A percentile compares a stretch with the other conserved stretches of the same genome.
Evolutionary conservation across 2,888 invertebrate genomes (phyloP).

Genomic region (Operophtera brumata): DNA sequence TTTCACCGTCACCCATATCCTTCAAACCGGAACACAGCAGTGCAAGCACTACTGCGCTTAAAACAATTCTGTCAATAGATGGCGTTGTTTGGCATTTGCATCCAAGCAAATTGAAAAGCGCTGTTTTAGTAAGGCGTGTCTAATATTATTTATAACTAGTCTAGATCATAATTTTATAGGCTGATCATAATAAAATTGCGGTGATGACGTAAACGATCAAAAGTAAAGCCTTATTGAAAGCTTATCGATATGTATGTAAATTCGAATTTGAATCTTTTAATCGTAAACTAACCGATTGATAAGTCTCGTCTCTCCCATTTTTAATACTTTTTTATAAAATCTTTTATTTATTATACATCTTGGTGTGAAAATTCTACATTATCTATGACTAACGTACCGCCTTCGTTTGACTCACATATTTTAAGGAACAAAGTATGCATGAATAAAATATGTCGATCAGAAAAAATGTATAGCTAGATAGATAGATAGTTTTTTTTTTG

Average conservation of each 20-base stretch:
- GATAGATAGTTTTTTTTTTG: too few species aligned
- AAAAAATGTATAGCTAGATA: too few species aligned
- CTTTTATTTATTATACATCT: conserved; percentile 19
- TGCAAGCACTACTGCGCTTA: too few species aligned
- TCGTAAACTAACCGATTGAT: conserved; percentile 40
- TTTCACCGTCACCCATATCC: too few species aligned
- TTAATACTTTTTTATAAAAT: conserved; percentile 28
- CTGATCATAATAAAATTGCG: conserved; percentile 24
- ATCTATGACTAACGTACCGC: conserved; percentile 2
- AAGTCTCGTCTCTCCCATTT: conserved; percentile 28
- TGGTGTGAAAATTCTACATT: conserved; percentile 12
- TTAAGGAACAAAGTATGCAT: too few species aligned
- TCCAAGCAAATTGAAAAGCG: too few species aligned
- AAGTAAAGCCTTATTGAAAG: conserved; percentile 32
- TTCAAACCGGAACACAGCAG: too few species aligned
- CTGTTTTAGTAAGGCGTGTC: not conserved
- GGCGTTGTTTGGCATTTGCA: too few species aligned
- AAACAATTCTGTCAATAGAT: too few species aligned
- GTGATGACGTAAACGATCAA: conserved; percentile 31
- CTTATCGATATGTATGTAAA: conserved; percentile 37
- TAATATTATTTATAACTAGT: not conserved
- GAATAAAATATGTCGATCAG: too few species aligned
- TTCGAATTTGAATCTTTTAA: conserved; percentile 36
- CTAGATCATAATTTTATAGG: conserved; percentile 21
- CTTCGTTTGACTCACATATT: not conserved